Conservation (phyloP, 2,888 invertebrate species). For the Aradus depressus region DNA sequence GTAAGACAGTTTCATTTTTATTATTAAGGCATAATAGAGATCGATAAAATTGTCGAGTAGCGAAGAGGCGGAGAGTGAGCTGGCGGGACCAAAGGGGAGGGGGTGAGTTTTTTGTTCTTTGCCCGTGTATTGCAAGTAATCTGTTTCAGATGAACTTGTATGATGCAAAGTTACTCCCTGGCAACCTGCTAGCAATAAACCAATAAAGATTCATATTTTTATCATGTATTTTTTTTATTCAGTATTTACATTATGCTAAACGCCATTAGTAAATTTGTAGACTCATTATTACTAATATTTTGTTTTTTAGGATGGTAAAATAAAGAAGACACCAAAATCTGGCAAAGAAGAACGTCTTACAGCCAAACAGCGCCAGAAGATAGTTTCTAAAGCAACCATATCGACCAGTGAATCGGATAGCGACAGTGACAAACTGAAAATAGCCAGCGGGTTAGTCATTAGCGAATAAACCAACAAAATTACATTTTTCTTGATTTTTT, state of each 20-base stretch:
- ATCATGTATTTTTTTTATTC: no score
- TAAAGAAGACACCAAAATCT: conserved; percentile 34
- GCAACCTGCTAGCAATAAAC: no score
- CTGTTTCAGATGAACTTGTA: no score
- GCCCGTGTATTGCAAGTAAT: no score
- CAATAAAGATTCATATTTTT: no score
- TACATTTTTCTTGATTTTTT: not conserved
- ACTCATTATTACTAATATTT: not conserved
- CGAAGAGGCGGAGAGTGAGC: no score
- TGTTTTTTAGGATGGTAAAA: conserved; percentile 28
- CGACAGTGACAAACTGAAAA: conserved; percentile 45
- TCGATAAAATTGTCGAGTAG: no score
- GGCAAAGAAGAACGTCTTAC: conserved; percentile 55
- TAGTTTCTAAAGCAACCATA: conserved; percentile 89
- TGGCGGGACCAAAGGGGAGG: no score
- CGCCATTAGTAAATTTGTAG: not conserved
- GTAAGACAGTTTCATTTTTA: not conserved
- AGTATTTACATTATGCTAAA: not conserved
- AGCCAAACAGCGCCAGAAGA: conserved; percentile 73
- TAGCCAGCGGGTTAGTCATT: conserved; percentile 36
- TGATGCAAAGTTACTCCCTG: no score
- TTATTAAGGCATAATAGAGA: not conserved
- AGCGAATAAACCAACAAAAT: not conserved
- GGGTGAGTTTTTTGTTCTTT: no score
- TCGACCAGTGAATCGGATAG: conserved; percentile 80